A percentile compares a stretch with the other conserved stretches of the same genome.
These are phyloP conservation scores for Rotaria socialis DNA, from an alignment of 2,888 invertebrate genomes.

Conservation along the genomic window DNA sequence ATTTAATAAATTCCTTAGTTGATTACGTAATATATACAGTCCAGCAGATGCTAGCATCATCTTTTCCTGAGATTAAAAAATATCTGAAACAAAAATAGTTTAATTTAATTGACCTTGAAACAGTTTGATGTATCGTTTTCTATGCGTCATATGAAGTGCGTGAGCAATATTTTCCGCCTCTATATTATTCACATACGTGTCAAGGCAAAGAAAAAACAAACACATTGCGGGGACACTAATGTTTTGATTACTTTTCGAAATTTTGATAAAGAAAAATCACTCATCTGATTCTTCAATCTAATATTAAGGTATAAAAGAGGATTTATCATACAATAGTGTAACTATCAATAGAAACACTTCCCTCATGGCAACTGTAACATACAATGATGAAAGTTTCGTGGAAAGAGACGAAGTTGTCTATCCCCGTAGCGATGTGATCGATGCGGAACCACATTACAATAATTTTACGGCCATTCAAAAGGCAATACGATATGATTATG, in stretches of 20 bases:
- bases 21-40: background rate
- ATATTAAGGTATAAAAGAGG: background rate
- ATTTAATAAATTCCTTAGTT: background rate
- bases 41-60: background rate
- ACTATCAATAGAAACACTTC: background rate
- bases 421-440: background rate
- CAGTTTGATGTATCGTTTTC: no score
- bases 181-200: background rate
- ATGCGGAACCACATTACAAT: background rate
- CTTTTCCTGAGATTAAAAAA: background rate
- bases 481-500: background rate
- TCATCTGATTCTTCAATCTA: background rate
- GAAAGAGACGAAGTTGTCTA: background rate
- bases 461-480: constrained; percentile 12
- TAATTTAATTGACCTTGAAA: no score
- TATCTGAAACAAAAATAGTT: background rate
- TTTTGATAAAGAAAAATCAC: background rate
- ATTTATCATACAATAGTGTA: background rate
- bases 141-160: background rate
- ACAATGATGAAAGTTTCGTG: background rate
- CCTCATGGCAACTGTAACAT: background rate
- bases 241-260: background rate
- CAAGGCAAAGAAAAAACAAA: background rate
- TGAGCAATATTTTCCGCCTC: background rate
- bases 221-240: background rate